phyloP scores from a whole-genome alignment of 2,888 invertebrate species.

The Anorthoa munda region DNA sequence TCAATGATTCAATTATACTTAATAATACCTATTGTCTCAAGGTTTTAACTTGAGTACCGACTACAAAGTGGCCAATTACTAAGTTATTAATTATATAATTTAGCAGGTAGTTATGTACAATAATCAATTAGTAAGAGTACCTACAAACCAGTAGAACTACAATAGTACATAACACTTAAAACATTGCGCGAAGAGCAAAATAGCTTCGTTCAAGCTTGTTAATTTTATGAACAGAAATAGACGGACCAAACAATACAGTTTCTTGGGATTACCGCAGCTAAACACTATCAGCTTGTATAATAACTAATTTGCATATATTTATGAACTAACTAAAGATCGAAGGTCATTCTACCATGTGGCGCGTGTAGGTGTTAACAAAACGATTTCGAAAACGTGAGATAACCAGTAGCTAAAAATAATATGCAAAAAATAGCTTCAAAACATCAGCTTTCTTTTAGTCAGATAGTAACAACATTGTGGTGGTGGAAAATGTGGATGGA shows the following conservation, averaged over 20 bases:
- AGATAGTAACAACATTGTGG: too few species aligned
- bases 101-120: background rate
- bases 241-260: constrained; percentile 35
- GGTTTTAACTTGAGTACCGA: background rate
- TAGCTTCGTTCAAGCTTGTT: background rate
- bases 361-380: constrained; percentile 33
- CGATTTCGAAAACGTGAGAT: constrained; percentile 22
- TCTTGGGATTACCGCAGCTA: constrained; percentile 14
- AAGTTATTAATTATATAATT: too few species aligned
- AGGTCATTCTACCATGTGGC: constrained; percentile 41
- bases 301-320: constrained; percentile 39
- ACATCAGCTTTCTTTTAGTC: background rate
- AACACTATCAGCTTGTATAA: constrained; percentile 35
- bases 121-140: background rate
- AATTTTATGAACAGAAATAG: constrained; percentile 32
- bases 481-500: too few species aligned
- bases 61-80: too few species aligned
- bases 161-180: constrained; percentile 14
- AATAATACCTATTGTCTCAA: background rate
- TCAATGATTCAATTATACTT: background rate
- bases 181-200: background rate
- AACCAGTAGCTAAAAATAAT: background rate
- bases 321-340: constrained; percentile 36
- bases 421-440: background rate
- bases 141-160: background rate